Evolutionary conservation across 1,140 invertebrate genomes (phyloP).

Genomic region (Drosophila ironensis): DNA sequence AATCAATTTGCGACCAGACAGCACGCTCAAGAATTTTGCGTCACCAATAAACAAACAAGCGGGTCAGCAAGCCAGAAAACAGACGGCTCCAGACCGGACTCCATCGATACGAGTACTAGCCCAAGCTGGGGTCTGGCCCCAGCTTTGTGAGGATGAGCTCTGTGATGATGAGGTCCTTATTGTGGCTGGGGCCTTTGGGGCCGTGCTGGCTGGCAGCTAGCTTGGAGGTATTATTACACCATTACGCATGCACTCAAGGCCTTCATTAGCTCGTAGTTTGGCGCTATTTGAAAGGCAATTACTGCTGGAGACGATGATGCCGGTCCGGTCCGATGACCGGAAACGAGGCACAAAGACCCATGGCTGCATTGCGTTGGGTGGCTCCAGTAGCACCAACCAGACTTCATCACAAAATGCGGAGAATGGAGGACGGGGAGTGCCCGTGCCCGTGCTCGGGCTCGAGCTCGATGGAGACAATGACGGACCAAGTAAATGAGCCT

Average conservation of each 20-base stretch:
- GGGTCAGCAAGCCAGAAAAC: conserved; percentile 15
- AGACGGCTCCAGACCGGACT: background rate
- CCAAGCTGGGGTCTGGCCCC: too few species aligned
- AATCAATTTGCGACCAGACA: conserved; percentile 39
- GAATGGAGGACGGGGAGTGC: too few species aligned
- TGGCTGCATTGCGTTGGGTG: conserved; percentile 60
- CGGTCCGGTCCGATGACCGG: conserved; percentile 51
- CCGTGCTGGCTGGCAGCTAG: conserved; percentile 15
- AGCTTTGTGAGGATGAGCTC: conserved; percentile 12
- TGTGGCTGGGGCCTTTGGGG: conserved; percentile 12
- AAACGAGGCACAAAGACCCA: conserved; percentile 47
- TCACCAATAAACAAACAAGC: conserved; percentile 57
- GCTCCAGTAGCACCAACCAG: conserved; percentile 3
- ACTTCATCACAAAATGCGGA: background rate
- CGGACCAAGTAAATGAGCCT: conserved; percentile 46
- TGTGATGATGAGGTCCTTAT: conserved; percentile 35
- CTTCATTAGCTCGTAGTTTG: conserved; percentile 75
- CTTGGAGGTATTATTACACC: conserved; percentile 76
- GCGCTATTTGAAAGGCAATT: conserved; percentile 76
- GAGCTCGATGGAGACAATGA: conserved; percentile 58
- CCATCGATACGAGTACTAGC: conserved; percentile 1
- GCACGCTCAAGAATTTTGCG: conserved; percentile 38
- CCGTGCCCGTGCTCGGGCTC: background rate
- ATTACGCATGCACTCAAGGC: conserved; percentile 76
- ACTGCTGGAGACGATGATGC: conserved; percentile 40